Evolutionary conservation across 2,797 vertebrate species (phyloP).

Genomic region (Enteromius mattozi): DNA sequence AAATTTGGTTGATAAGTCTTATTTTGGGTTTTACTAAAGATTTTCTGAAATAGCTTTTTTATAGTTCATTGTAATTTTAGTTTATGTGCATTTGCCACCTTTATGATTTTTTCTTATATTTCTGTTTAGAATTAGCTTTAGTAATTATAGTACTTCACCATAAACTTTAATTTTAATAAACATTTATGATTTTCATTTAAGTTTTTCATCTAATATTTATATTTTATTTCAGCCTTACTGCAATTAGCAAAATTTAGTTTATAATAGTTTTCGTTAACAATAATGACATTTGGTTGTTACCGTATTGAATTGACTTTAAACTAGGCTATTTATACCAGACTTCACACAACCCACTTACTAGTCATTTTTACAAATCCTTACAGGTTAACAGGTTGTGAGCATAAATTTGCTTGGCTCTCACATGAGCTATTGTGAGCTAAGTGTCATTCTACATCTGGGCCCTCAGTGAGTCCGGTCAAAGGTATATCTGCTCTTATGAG

Average conservation of each 20-base stretch:
- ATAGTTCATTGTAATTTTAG: background rate
- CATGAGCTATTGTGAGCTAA: background rate
- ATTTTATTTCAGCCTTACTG: background rate
- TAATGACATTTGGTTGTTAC: background rate
- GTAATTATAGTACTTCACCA: background rate
- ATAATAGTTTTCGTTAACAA: background rate
- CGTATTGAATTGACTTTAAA: background rate
- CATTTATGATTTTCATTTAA: background rate
- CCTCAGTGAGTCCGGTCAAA: conserved; percentile 53
- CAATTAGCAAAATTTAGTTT: background rate
- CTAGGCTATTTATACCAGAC: background rate
- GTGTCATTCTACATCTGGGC: conserved; percentile 55
- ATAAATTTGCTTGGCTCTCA: background rate
- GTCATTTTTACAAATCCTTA: background rate
- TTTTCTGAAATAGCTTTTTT: background rate
- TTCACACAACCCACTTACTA: background rate
- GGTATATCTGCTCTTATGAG: conserved; percentile 25
- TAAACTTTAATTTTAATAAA: background rate
- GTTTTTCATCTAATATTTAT: background rate
- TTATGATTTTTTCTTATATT: background rate
- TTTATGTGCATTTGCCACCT: background rate
- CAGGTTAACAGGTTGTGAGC: background rate
- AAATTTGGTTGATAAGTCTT: background rate
- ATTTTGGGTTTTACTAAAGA: background rate
- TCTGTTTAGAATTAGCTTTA: background rate